These are phyloP conservation scores for Leptoclinus maculatus DNA, from an alignment of 2,797 vertebrate species.

Conservation along the genomic window DNA sequence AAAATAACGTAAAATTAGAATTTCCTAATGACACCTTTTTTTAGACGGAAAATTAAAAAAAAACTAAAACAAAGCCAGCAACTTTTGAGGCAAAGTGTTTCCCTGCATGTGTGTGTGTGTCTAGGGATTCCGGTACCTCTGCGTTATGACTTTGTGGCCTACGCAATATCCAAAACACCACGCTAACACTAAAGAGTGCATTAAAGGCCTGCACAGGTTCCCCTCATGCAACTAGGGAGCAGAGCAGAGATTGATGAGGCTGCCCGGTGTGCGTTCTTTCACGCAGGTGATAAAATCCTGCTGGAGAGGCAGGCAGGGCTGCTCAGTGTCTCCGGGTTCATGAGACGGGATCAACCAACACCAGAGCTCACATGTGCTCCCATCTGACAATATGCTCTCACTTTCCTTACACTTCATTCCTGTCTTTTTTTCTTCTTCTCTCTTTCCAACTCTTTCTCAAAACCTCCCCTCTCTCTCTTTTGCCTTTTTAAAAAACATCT, in stretches of 20 bases:
- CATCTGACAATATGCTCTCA: conserved; percentile 52
- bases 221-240: not conserved
- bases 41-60: not conserved
- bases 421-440: not conserved
- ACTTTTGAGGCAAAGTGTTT: not conserved
- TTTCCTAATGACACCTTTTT: not conserved
- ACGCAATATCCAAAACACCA: conserved; percentile 21
- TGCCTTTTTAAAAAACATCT: conserved; percentile 2
- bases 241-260: conserved; percentile 58
- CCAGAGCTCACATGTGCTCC: conserved; percentile 54
- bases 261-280: conserved; percentile 68
- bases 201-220: conserved; percentile 33
- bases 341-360: conserved; percentile 57
- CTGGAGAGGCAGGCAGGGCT: conserved; percentile 46
- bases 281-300: conserved; percentile 75
- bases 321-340: conserved; percentile 63
- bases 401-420: conserved; percentile 34
- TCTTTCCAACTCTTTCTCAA: not conserved
- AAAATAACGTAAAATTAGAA: not conserved
- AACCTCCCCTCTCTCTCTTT: not conserved
- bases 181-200: conserved; percentile 10
- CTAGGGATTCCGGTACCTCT: not conserved
- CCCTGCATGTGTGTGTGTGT: not conserved
- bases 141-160: conserved; percentile 16
- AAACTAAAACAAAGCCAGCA: not conserved